Percentiles rank a stretch among this genome's conserved stretches.
Evolutionary conservation across 2,888 invertebrate species (phyloP).

Genomic region (Cheilosia pagana): DNA sequence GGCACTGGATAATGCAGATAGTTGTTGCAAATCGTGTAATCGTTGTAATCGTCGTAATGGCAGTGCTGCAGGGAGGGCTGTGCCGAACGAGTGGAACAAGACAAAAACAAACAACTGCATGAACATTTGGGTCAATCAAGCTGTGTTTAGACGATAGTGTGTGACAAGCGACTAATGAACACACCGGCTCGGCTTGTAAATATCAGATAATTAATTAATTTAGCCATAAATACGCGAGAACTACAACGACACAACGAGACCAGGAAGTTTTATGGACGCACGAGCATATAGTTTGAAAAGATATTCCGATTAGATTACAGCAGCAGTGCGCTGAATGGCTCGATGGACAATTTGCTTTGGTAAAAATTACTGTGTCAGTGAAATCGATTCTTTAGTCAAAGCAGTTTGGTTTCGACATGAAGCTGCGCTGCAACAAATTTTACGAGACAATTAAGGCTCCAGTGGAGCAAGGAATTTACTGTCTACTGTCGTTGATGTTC

Average conservation of each 20-base stretch:
- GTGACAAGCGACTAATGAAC: constrained; percentile 68
- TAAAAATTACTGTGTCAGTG: constrained; percentile 6
- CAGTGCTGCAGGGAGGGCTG: constrained; percentile 1
- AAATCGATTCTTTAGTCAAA: constrained; percentile 18
- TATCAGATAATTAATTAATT: constrained; percentile 71
- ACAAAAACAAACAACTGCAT: constrained; percentile 28
- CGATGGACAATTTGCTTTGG: constrained; percentile 22
- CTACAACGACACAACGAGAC: constrained; percentile 33
- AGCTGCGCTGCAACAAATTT: background rate
- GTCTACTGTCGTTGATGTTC: background rate
- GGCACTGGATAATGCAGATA: constrained; percentile 1
- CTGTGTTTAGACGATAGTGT: constrained; percentile 54
- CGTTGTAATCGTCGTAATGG: constrained; percentile 24
- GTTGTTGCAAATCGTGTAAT: background rate
- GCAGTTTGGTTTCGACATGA: constrained; percentile 1
- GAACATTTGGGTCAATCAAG: constrained; percentile 70
- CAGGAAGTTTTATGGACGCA: constrained; percentile 58
- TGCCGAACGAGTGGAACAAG: constrained; percentile 4
- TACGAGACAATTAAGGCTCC: background rate
- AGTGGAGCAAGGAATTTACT: background rate
- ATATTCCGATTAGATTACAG: constrained; percentile 51
- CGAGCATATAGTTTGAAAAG: constrained; percentile 21
- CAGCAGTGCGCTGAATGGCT: background rate
- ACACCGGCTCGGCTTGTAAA: constrained; percentile 55
- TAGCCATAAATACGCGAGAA: constrained; percentile 53